phyloP scores from a whole-genome alignment of 2,797 vertebrate species.

The Rhinoraja longicauda region DNA sequence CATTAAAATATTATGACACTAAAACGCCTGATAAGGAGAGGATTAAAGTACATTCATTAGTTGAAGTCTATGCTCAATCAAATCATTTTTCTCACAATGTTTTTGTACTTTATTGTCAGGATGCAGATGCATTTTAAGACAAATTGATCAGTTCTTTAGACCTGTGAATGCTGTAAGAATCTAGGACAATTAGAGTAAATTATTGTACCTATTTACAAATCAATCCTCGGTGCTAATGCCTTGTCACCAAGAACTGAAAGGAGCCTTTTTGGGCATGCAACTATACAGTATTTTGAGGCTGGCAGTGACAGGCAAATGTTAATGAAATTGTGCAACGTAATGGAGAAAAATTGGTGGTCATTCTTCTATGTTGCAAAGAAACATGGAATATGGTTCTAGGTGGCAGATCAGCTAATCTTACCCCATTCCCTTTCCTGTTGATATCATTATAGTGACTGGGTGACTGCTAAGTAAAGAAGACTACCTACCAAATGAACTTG shows the following conservation, averaged over 20 bases:
- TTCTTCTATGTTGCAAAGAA: too few species aligned
- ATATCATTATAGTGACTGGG: not conserved
- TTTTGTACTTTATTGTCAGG: not conserved
- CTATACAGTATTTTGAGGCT: not conserved
- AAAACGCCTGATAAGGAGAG: not conserved
- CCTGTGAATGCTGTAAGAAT: not conserved
- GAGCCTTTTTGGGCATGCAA: not conserved
- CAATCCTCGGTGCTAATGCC: not conserved
- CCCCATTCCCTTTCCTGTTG: not conserved
- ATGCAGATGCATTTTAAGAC: not conserved
- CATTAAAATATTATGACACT: slow-evolving; percentile 4
- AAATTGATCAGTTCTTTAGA: not conserved
- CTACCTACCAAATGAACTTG: not conserved
- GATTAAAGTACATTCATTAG: not conserved
- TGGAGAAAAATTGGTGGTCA: not conserved
- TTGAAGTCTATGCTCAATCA: not conserved
- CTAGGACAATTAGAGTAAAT: not conserved
- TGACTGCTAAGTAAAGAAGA: not conserved
- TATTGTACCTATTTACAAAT: not conserved
- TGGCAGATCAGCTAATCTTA: not conserved
- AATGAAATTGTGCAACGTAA: not conserved
- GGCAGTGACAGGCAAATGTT: not conserved
- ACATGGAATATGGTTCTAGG: too few species aligned
- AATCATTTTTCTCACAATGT: not conserved
- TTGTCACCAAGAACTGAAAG: not conserved